These are phyloP conservation scores for Hydroisotoma schaefferi DNA, from an alignment of 2,888 invertebrate genomes.

Conservation along the genomic window DNA sequence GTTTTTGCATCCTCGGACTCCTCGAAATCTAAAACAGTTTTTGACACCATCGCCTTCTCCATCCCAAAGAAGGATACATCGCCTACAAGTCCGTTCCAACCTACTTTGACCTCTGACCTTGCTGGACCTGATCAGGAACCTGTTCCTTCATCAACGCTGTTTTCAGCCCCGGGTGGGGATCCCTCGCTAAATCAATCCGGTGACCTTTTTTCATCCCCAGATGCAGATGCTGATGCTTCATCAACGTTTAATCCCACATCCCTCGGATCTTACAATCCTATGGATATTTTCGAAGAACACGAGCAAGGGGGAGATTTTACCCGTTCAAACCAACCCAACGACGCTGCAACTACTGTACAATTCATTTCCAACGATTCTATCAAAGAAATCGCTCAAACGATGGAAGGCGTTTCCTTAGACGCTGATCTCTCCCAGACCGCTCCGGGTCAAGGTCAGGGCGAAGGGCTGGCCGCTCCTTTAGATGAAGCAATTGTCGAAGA, in stretches of 20 bases:
- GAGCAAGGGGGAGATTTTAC: neutral
- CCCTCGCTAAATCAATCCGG: neutral
- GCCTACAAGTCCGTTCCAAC: conserved; percentile 10
- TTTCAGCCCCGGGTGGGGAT: neutral
- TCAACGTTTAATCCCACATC: neutral
- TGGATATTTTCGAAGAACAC: neutral
- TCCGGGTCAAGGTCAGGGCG: neutral
- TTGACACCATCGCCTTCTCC: conserved; percentile 42
- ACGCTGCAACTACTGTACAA: neutral
- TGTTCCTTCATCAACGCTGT: neutral
- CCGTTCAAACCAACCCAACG: neutral
- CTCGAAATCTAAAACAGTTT: conserved; percentile 26
- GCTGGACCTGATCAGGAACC: neutral
- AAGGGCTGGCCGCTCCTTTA: neutral
- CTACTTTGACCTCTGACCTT: neutral
- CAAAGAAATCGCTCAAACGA: neutral
- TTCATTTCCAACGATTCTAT: neutral
- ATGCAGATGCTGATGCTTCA: neutral
- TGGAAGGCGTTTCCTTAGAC: neutral
- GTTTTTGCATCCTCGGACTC: conserved; percentile 35
- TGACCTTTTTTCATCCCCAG: neutral
- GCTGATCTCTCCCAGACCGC: neutral
- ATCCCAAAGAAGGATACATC: conserved; percentile 34
- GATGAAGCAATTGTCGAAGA: neutral
- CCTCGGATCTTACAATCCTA: neutral